Base-by-base conservation (phyloP, 2,797 vertebrate species). In the Chelon auratus region DNA sequence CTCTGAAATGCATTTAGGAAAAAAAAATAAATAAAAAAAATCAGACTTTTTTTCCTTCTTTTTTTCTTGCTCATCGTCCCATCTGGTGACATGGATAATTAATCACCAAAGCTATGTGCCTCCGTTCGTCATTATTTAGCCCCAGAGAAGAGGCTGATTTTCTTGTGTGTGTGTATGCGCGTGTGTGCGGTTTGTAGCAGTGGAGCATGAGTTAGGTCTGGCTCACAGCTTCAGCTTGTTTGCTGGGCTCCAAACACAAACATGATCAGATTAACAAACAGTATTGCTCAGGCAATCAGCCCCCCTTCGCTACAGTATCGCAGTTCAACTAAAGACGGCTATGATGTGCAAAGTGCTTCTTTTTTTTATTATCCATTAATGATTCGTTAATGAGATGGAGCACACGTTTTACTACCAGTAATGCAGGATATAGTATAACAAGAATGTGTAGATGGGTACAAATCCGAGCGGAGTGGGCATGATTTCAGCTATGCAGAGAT, bases 11-110 rank as follows among this genome's bases (percentile, higher is more conserved):
- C 85, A 81, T 89, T 93, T 90, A 78, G 74, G 62, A 40, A 39
- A 12, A 22, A 22, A 36, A 85, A 80, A 83, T 76, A 80, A 76
- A 77, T 72, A 80, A 77, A 40, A 84, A 84, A 82, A 76, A 84
- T 85, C 76, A 52, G 58, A 81, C 60, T 81, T 77, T 86, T 81
- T 76, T 81, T 86, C 62, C 50, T 17, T 40, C 12, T 14, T 17
- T 45, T 8, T 40, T 40, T 40, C 12, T 40, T 13, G 47, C 81
- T 89, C 87, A 75, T 88, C 72, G 53, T 89, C 87, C 90, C 91
- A 93, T 94, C 89, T 87, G 83, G 80, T 94, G 93, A 92, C 91
- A 94, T 89, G 82, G 89, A 93, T 92, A 93, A 95, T 93, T 93
- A 92, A 94, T 94, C 90, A 92, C 87, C 85, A 89, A 82, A 88